A percentile compares a stretch with the other conserved stretches of the same genome.
Conservation (phyloP, 2,797 vertebrate species). For the Novumbra hubbsi region DNA sequence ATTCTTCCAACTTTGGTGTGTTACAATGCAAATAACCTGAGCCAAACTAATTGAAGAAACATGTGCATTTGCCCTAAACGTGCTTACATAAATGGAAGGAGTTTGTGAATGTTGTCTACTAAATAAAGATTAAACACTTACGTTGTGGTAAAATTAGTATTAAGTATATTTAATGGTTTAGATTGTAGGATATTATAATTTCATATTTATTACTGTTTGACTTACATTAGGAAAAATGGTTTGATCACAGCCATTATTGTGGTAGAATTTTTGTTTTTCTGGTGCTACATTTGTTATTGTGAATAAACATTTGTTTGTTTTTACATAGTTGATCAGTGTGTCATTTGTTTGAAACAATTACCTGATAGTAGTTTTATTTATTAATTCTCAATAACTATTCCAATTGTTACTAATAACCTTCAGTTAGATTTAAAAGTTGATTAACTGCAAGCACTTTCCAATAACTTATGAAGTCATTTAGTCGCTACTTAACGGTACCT, state of each 20-base stretch:
- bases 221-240: not conserved
- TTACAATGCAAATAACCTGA: not conserved
- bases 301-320: not conserved
- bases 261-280: not conserved
- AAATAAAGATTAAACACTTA: not conserved
- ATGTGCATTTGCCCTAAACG: not conserved
- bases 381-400: no score
- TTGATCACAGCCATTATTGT: not conserved
- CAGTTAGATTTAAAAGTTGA: no score
- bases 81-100: not conserved
- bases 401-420: no score
- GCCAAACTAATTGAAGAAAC: not conserved
- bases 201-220: not conserved
- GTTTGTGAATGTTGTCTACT: not conserved
- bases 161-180: not conserved
- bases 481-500: no score
- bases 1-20: not conserved
- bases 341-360: not conserved
- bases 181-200: not conserved
- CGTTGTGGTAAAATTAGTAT: not conserved
- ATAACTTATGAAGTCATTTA: no score
- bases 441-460: no score
- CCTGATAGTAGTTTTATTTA: no score
- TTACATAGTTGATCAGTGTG: not conserved
- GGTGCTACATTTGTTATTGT: slow-evolving; percentile 3